Base-by-base conservation (phyloP, 2,888 invertebrate genomes). In the Hololepta plana region DNA sequence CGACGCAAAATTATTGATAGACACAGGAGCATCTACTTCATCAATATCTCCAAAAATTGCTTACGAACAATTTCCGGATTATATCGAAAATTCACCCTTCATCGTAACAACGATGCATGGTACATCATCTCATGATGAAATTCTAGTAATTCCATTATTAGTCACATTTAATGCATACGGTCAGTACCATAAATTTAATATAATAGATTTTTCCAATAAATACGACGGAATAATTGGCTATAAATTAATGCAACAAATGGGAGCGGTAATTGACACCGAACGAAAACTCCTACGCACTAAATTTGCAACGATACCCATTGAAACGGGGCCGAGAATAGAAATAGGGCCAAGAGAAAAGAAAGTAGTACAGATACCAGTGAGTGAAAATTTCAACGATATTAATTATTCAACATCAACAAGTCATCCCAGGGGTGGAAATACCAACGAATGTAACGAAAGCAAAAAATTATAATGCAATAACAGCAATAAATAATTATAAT, bases 331-430 rank as follows among this genome's bases (percentile, higher is more conserved):
- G n/a, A n/a, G n/a, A n/a, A 22, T 10, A 22, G 12, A 12, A 3
- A 3, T 12, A 20, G 23, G 22, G 15, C 17, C 31, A n/a, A 2
- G 24, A 30, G 23, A 27, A 30, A 19, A 25, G 17, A 19, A 31
- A 30, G 23, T 24, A 9, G 20, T 26, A 30, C 20, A 30, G 20
- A 22, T 27, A 20, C 26, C 26, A 5, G 20, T 26, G n/a, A 8
- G 20, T 17, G 10, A 20, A 26, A 26, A 6, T 12, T n/a, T n/a
- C n/a, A n/a, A n/a, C n/a, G n/a, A n/a, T n/a, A n/a, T n/a, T n/a
- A n/a, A n/a, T 7, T 16, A 23, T 27, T 3, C 3, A 3, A 3
- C 27, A 27, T 4, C 27, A 27, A 10, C 4, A 11, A 14, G 9
- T 27, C 7, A 10, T 9, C 5, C 28, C 23, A 13, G 24, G 28